These are phyloP conservation scores for Eristalis intricaria DNA, from an alignment of 2,888 invertebrate genomes.

Conservation along the genomic window DNA sequence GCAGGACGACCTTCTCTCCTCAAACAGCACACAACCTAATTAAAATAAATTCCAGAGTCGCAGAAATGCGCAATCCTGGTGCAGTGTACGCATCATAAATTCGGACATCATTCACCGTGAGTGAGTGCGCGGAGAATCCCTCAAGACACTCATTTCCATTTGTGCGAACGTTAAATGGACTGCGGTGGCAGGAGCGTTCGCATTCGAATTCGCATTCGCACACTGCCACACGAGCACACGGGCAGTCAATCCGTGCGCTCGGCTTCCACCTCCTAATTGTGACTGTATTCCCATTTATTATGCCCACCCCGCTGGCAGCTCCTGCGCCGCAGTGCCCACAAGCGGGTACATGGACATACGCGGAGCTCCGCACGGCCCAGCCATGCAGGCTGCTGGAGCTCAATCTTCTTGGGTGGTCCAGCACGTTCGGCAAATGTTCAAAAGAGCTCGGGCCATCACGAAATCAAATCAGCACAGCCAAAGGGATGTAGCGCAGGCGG, in stretches of 20 bases:
- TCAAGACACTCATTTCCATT: slow-evolving; percentile 72
- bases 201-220: slow-evolving; percentile 35
- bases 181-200: slow-evolving; percentile 18
- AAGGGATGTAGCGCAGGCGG: slow-evolving; percentile 54
- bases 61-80: slow-evolving; percentile 71
- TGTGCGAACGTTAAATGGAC: slow-evolving; percentile 65
- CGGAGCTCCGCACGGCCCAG: slow-evolving; percentile 34
- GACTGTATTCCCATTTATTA: slow-evolving; percentile 72
- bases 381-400: slow-evolving; percentile 71
- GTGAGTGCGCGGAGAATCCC: slow-evolving; percentile 72
- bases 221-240: slow-evolving; percentile 52
- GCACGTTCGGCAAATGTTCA: slow-evolving; percentile 72
- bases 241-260: slow-evolving; percentile 2
- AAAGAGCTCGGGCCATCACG: slow-evolving; percentile 71
- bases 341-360: not conserved
- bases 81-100: slow-evolving; percentile 72
- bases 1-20: slow-evolving; percentile 25
- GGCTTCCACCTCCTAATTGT: slow-evolving; percentile 72
- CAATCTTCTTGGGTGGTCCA: slow-evolving; percentile 71
- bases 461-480: slow-evolving; percentile 72
- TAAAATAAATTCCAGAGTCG: slow-evolving; percentile 71
- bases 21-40: slow-evolving; percentile 70
- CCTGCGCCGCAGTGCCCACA: slow-evolving; percentile 2
- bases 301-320: slow-evolving; percentile 50
- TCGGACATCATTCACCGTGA: slow-evolving; percentile 72